Conservation (phyloP, 2,113 vertebrate genomes). For the Petaurus breviceps region DNA sequence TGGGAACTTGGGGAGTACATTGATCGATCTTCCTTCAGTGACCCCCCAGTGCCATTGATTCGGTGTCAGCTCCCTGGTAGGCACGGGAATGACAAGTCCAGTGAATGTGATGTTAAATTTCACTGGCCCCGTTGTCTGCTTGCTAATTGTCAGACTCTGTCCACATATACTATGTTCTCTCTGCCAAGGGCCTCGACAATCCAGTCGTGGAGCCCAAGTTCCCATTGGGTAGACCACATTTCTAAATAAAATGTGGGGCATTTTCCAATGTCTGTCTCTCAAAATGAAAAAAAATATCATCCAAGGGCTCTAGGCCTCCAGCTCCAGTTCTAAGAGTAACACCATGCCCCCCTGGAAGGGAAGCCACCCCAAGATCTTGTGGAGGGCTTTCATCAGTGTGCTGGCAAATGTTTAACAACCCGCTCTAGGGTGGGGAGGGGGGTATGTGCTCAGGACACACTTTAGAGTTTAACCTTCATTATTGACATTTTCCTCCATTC, state of each 20-base stretch:
- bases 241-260: conserved; percentile 62
- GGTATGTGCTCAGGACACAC: neutral
- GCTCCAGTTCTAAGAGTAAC: conserved; percentile 1
- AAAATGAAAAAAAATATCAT: conserved; percentile 51
- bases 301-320: conserved; percentile 30
- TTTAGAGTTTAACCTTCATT: neutral
- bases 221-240: conserved; percentile 53
- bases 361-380: conserved; percentile 27
- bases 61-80: conserved; percentile 65
- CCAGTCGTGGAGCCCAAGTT: conserved; percentile 63
- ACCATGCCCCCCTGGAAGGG: neutral
- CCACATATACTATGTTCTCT: conserved; percentile 29
- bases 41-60: conserved; percentile 71
- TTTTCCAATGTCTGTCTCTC: conserved; percentile 54
- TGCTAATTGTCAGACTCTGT: conserved; percentile 67
- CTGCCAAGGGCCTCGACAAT: conserved; percentile 56
- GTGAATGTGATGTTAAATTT: conserved; percentile 70
- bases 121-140: conserved; percentile 71
- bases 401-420: neutral
- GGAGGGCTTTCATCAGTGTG: neutral
- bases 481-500: neutral
- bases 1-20: conserved; percentile 66
- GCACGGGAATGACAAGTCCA: conserved; percentile 69
- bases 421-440: neutral
- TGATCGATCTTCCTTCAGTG: conserved; percentile 66